phyloP scores from a whole-genome alignment of 2,888 invertebrate species.

The Punctoribates punctum region DNA sequence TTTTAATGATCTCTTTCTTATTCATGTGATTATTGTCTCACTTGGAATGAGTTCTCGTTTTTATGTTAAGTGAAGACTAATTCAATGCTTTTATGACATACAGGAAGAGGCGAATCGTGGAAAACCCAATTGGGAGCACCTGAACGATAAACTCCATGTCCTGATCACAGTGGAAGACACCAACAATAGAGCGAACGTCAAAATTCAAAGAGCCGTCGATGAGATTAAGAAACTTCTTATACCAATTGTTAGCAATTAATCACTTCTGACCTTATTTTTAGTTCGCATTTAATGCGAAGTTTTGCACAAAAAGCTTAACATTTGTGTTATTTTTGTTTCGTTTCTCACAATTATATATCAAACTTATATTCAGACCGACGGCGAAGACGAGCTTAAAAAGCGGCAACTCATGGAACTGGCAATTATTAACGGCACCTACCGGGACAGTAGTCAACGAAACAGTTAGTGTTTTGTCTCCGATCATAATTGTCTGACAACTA shows the following conservation, averaged over 20 bases:
- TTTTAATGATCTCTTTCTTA: slow-evolving; percentile 3
- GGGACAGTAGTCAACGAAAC: slow-evolving; percentile 71
- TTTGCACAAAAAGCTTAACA: too few species aligned
- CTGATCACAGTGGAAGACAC: slow-evolving; percentile 98
- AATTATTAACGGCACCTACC: slow-evolving; percentile 99
- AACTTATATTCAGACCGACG: slow-evolving; percentile 84
- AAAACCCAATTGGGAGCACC: slow-evolving; percentile 99
- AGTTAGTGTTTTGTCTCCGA: background rate
- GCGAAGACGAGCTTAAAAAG: slow-evolving; percentile 99
- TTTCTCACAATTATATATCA: background rate
- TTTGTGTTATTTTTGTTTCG: background rate
- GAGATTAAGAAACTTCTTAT: slow-evolving; percentile 97
- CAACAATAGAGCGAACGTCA: slow-evolving; percentile 90
- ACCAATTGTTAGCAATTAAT: slow-evolving; percentile 69
- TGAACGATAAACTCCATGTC: slow-evolving; percentile 97
- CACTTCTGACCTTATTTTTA: background rate
- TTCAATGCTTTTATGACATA: slow-evolving; percentile 40
- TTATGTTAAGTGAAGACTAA: slow-evolving; percentile 1
- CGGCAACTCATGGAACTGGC: slow-evolving; percentile 99
- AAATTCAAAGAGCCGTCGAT: slow-evolving; percentile 90
- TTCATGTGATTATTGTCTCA: background rate
- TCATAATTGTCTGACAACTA: background rate
- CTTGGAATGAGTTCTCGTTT: background rate
- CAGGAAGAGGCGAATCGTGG: slow-evolving; percentile 99
- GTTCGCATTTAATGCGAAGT: background rate